Conservation (phyloP, 2,888 invertebrate genomes). For the Euclidia mi region DNA sequence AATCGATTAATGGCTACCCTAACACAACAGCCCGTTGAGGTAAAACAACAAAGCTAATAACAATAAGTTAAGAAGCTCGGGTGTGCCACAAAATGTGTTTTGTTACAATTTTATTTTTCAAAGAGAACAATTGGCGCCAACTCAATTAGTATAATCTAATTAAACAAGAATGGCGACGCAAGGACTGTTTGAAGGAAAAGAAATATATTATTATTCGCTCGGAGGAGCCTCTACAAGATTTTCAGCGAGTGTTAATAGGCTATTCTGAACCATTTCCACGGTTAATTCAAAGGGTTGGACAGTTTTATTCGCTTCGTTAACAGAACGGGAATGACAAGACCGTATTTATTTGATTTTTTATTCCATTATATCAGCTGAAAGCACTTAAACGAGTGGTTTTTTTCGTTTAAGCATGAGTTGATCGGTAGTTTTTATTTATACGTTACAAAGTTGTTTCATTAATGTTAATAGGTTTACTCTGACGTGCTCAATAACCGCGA, state of each 20-base stretch:
- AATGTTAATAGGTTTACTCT: slow-evolving; percentile 23
- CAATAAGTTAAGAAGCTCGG: slow-evolving; percentile 51
- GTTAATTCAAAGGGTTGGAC: slow-evolving; percentile 83
- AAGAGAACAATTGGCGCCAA: slow-evolving; percentile 69
- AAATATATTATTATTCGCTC: slow-evolving; percentile 82
- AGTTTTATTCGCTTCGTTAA: slow-evolving; percentile 85
- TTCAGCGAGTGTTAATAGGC: slow-evolving; percentile 84
- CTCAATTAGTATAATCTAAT: slow-evolving; percentile 83
- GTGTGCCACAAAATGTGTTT: slow-evolving; percentile 53
- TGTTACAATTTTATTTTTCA: slow-evolving; percentile 65
- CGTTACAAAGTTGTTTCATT: slow-evolving; percentile 27
- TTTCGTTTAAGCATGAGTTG: slow-evolving; percentile 30
- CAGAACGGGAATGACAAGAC: slow-evolving; percentile 71
- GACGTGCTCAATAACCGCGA: slow-evolving; percentile 17
- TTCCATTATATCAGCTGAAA: slow-evolving; percentile 62
- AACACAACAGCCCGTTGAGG: slow-evolving; percentile 35
- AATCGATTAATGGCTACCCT: not conserved
- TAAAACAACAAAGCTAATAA: slow-evolving; percentile 53
- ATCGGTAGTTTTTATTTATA: slow-evolving; percentile 31
- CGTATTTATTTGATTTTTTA: slow-evolving; percentile 78
- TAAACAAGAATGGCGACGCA: slow-evolving; percentile 68
- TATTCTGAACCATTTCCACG: slow-evolving; percentile 79
- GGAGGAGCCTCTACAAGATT: slow-evolving; percentile 77
- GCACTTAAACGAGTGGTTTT: slow-evolving; percentile 45
- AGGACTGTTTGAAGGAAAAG: slow-evolving; percentile 80